phyloP scores from a whole-genome alignment of 1,140 invertebrate genomes.

The Scaptodrosophila lebanonensis region DNA sequence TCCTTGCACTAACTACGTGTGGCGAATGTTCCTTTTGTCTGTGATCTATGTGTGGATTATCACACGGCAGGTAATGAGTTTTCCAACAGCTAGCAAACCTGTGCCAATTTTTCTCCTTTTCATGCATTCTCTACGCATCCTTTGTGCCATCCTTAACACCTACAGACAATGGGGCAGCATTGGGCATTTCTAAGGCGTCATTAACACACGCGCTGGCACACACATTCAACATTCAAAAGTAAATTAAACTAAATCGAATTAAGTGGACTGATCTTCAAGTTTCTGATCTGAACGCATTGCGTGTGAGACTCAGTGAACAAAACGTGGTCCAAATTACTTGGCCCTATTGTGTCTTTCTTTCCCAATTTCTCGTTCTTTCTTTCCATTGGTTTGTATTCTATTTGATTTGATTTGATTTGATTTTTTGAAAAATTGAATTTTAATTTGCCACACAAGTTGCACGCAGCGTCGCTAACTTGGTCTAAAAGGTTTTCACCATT shows the following conservation, averaged over 20 bases:
- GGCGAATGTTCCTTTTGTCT: constrained; percentile 64
- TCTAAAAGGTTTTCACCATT: constrained; percentile 65
- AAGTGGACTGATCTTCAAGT: constrained; percentile 55
- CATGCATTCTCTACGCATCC: constrained; percentile 59
- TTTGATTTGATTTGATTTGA: constrained; percentile 44
- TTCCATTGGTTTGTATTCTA: constrained; percentile 1
- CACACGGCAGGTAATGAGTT: constrained; percentile 65
- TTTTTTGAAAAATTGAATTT: constrained; percentile 72
- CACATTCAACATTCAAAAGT: constrained; percentile 42
- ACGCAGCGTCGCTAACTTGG: constrained; percentile 21
- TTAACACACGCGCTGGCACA: constrained; percentile 46
- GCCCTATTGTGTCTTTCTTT: constrained; percentile 1
- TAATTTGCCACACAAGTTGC: constrained; percentile 70
- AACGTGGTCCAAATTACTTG: constrained; percentile 7
- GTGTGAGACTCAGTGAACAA: constrained; percentile 13
- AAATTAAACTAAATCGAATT: constrained; percentile 68
- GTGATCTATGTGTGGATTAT: constrained; percentile 62
- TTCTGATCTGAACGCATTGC: constrained; percentile 40
- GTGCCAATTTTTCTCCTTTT: constrained; percentile 53
- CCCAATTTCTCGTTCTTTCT: constrained; percentile 1
- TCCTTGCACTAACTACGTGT: constrained; percentile 74
- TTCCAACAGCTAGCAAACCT: constrained; percentile 63
- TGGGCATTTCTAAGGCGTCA: constrained; percentile 40
- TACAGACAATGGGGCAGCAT: constrained; percentile 41
- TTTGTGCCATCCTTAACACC: constrained; percentile 2